phyloP scores from a whole-genome alignment of 92 coral and sea anemone genomes.

The Palythoa caribaeorum region DNA sequence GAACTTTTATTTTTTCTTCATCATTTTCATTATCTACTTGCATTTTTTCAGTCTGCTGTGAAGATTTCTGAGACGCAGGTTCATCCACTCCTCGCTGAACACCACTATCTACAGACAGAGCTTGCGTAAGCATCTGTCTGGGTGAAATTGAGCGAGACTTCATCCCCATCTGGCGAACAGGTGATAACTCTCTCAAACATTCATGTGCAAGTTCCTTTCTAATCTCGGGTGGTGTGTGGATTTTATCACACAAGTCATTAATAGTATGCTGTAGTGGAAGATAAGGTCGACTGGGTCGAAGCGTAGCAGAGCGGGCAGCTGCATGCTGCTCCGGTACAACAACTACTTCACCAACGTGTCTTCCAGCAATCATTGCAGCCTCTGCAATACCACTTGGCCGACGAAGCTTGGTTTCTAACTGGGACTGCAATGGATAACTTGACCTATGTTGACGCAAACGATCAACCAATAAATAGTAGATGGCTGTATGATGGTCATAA shows the following conservation, averaged over 20 bases:
- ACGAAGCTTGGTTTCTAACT: conserved; percentile 89
- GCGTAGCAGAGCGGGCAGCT: conserved; percentile 72
- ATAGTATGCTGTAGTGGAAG: conserved; percentile 91
- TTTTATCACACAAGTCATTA: conserved; percentile 82
- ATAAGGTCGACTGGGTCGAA: conserved; percentile 75
- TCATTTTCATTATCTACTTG: conserved; percentile 22
- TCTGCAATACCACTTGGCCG: conserved; percentile 99
- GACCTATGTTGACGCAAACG: conserved; percentile 91
- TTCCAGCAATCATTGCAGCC: conserved; percentile 88
- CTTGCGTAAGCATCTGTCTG: conserved; percentile 69
- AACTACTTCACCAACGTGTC: conserved; percentile 60
- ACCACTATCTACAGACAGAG: conserved; percentile 70
- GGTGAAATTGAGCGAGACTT: conserved; percentile 76
- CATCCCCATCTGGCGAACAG: conserved; percentile 79
- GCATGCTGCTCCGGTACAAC: conserved; percentile 63
- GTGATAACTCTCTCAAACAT: conserved; percentile 87
- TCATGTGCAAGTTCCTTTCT: conserved; percentile 94
- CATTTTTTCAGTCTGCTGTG: conserved; percentile 39
- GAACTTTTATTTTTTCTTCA: conserved; percentile 71
- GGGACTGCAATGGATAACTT: conserved; percentile 89
- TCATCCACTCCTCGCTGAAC: conserved; percentile 56
- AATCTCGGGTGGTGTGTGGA: conserved; percentile 98
- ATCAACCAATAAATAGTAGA: conserved; percentile 92
- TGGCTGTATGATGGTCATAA: conserved; percentile 97
- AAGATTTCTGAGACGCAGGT: neutral